A percentile compares a stretch with the other conserved stretches of the same genome.
These are phyloP conservation scores for Parnassius glacialis DNA, from an alignment of 2,888 invertebrate genomes.

Conservation along the genomic window DNA sequence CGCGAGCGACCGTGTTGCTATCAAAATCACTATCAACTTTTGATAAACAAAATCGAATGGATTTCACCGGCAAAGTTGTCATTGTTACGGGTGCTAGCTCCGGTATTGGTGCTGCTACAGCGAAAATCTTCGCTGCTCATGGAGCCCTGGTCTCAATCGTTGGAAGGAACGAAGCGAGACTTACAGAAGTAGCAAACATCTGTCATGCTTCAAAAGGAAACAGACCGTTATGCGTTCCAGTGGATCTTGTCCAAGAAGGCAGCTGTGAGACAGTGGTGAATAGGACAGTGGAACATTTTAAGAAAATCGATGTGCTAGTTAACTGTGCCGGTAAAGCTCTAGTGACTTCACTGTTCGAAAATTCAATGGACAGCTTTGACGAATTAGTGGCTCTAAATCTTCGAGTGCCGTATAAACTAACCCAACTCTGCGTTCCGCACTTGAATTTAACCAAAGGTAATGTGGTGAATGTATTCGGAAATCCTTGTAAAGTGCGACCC, in stretches of 20 bases:
- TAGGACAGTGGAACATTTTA: slow-evolving; percentile 49
- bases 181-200: slow-evolving; percentile 43
- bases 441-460: slow-evolving; percentile 54
- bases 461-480: slow-evolving; percentile 53
- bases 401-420: slow-evolving; percentile 54
- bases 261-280: slow-evolving; percentile 52
- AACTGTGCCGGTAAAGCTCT: slow-evolving; percentile 56
- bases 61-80: slow-evolving; percentile 53
- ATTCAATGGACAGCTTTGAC: slow-evolving; percentile 51
- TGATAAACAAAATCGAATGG: slow-evolving; percentile 36
- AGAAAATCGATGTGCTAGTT: slow-evolving; percentile 50
- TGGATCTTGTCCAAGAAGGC: slow-evolving; percentile 47
- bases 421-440: slow-evolving; percentile 51
- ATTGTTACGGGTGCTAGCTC: slow-evolving; percentile 61
- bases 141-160: slow-evolving; percentile 51
- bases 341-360: slow-evolving; percentile 53
- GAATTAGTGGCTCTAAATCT: slow-evolving; percentile 53
- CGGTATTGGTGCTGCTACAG: slow-evolving; percentile 59
- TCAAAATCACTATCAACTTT: neutral
- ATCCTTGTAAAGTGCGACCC: slow-evolving; percentile 47
- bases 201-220: slow-evolving; percentile 45
- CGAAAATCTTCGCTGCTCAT: slow-evolving; percentile 50
- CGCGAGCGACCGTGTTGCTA: neutral
- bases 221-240: slow-evolving; percentile 46
- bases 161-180: slow-evolving; percentile 51